Evolutionary conservation across 2,113 vertebrate species (phyloP).

Genomic region (Panthera uncia): DNA sequence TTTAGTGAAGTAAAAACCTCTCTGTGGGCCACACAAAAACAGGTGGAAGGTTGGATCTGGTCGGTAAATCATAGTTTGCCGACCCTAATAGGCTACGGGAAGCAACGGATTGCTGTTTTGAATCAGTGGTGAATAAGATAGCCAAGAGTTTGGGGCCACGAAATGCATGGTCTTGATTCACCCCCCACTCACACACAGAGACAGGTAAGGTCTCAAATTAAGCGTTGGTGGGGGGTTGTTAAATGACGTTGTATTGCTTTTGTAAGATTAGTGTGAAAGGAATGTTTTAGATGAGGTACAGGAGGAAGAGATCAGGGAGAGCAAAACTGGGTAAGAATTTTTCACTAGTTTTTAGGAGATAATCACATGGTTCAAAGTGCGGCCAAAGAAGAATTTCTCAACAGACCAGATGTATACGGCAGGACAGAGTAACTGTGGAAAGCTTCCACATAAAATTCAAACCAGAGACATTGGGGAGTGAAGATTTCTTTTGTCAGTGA

Average conservation of each 20-base stretch:
- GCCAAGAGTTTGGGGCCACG: background rate
- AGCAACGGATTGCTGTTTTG: background rate
- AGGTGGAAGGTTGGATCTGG: background rate
- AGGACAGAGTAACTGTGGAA: background rate
- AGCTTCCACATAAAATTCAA: background rate
- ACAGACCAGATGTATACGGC: background rate
- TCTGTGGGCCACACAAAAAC: background rate
- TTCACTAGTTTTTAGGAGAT: background rate
- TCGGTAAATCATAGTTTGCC: background rate
- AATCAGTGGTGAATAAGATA: background rate
- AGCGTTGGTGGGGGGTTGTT: background rate
- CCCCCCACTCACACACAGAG: background rate
- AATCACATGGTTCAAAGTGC: background rate
- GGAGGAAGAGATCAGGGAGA: background rate
- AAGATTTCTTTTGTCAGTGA: background rate
- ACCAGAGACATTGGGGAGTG: background rate
- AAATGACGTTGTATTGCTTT: background rate
- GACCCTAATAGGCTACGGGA: background rate
- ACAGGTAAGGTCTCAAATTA: background rate
- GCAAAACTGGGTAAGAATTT: background rate
- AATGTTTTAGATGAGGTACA: background rate
- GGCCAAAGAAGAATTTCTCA: background rate
- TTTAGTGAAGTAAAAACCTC: background rate
- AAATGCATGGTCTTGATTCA: background rate
- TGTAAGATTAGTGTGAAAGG: background rate